Evolutionary conservation across 2,797 vertebrate species (phyloP).

Genomic region (Hapalemur alaotrensis): DNA sequence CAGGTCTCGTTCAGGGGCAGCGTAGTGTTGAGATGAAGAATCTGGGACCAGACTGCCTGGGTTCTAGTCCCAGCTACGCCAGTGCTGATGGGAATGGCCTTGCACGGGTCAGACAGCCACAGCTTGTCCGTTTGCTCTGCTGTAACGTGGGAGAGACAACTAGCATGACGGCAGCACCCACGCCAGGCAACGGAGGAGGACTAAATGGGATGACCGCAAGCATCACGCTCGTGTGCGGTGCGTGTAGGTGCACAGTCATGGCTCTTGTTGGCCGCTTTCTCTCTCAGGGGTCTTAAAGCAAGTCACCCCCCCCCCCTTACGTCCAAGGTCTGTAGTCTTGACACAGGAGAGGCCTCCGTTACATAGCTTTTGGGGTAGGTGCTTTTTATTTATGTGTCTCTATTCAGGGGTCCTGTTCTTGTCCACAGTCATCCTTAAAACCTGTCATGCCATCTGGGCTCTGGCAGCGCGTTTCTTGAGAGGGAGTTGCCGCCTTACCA

Average conservation of each 20-base stretch:
- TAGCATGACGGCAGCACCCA: fast-evolving
- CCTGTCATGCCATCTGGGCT: neutral
- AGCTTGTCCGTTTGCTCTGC: neutral
- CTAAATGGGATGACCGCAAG: neutral
- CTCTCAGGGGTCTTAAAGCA: neutral
- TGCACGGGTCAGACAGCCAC: no score
- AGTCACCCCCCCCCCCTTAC: fast-evolving
- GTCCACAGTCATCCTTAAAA: neutral
- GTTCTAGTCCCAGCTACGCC: neutral
- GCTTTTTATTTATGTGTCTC: neutral
- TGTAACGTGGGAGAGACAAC: neutral
- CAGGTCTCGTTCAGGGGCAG: no score
- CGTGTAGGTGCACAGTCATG: fast-evolving
- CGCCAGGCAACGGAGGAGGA: neutral
- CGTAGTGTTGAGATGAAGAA: neutral
- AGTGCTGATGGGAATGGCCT: neutral
- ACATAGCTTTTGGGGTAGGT: neutral
- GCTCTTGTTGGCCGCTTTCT: neutral
- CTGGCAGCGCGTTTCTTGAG: neutral
- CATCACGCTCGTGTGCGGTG: fast-evolving
- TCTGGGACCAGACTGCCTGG: neutral
- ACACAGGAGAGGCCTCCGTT: neutral
- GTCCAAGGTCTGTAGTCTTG: neutral
- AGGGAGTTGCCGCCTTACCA: neutral
- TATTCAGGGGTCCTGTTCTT: neutral